Base-by-base conservation (phyloP, 2,113 vertebrate genomes). In the Protomyctophum bolini region DNA sequence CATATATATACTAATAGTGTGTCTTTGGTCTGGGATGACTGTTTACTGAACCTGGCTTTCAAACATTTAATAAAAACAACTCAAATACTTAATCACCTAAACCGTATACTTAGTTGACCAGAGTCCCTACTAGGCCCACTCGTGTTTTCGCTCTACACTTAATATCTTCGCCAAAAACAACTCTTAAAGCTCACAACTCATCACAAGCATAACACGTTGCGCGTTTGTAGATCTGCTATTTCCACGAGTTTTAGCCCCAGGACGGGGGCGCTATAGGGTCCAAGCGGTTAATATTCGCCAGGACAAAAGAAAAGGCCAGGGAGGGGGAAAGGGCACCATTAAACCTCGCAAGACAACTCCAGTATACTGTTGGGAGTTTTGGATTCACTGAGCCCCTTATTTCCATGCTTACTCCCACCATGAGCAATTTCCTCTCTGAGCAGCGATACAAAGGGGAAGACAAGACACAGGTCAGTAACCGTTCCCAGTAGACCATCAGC, bases 381-480 rank as follows among this genome's bases (percentile, higher is more conserved):
- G 82, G 33, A 76, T 75, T 73, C 68, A 76, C 63, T 75, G 68
- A 70, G 68, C 65, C 61, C 4, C 80, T 21, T 68, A 84, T 81
- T 81, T 87, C 70, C 59, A 72, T 55, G 47, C 51, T 41, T 51
- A 52, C 54, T 69, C 65, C 57, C 80, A 73, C 71, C 41, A 58
- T 66, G 75, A 81, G 76, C 77, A 58, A 76, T 77, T 83, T 74
- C 78, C 81, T 82, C 80, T 76, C 60, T 80, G 65, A 66, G 68
- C 63, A 70, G 76, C 50, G 76, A 72, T 73, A 71, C 76, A 69
- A 56, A 58, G 66, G 68, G 58, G 59, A 65, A 85, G 82, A 73
- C 71, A 87, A 85, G 82, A 73, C 71, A 87, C 83, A 87, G 88
- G 86, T 90, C 87, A 87, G 67, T 58, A 81, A 48, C 77, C 82